Evolutionary conservation across 2,113 vertebrate genomes (phyloP).

Genomic region (Trogon melanurus): DNA sequence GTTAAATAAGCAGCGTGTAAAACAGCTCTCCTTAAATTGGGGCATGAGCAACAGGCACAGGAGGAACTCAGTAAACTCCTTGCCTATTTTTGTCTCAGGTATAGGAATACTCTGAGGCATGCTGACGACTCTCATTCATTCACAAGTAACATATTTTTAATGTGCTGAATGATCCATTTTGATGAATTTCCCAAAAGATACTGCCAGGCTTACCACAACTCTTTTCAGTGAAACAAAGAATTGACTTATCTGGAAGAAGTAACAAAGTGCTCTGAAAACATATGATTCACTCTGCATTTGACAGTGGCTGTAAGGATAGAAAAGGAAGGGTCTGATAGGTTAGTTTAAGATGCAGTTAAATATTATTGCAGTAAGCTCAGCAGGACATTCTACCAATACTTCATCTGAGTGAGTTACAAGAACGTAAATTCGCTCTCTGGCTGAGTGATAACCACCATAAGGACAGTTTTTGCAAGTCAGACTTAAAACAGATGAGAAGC

Average conservation of each 20-base stretch:
- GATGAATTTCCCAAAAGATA: background rate
- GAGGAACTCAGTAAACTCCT: background rate
- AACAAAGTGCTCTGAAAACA: background rate
- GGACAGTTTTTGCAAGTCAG: background rate
- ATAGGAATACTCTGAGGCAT: background rate
- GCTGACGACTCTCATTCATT: background rate
- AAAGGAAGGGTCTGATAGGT: background rate
- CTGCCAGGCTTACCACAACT: background rate
- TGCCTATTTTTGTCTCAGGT: background rate
- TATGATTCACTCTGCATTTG: background rate
- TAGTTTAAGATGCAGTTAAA: background rate
- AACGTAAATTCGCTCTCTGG: background rate
- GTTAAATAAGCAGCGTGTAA: background rate
- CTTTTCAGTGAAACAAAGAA: background rate
- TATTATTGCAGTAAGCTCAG: background rate
- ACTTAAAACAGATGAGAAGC: background rate
- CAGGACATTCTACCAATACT: background rate
- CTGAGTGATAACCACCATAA: background rate
- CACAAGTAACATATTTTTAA: background rate
- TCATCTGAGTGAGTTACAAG: background rate
- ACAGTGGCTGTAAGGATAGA: background rate
- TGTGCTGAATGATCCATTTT: background rate
- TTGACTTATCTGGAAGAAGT: background rate
- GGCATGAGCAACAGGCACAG: background rate
- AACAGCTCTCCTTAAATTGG: background rate